phyloP scores from a whole-genome alignment of 1,140 invertebrate genomes.

The Hypothenemus hampei region DNA sequence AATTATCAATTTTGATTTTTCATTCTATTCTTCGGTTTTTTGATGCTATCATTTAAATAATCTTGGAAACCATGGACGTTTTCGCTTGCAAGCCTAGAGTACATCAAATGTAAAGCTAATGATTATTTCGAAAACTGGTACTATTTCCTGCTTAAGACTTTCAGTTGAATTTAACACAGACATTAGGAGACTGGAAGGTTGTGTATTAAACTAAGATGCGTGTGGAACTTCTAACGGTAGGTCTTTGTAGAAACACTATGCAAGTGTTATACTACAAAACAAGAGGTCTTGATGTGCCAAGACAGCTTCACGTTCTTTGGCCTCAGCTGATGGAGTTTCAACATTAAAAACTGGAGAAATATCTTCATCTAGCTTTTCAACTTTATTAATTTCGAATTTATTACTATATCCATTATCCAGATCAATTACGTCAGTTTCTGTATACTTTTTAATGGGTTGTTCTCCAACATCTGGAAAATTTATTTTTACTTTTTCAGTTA shows the following conservation, averaged over 20 bases:
- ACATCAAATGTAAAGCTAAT: constrained; percentile 24
- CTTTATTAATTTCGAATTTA: too few species aligned
- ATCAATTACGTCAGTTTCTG: too few species aligned
- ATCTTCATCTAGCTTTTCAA: too few species aligned
- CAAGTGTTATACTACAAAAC: constrained; percentile 4
- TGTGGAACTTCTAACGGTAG: not conserved
- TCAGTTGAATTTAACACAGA: not conserved
- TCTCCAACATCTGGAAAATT: too few species aligned
- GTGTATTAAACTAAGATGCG: too few species aligned
- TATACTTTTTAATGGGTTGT: too few species aligned
- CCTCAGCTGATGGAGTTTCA: not conserved
- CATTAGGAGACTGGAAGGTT: too few species aligned
- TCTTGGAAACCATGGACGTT: constrained; percentile 20
- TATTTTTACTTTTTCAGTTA: too few species aligned
- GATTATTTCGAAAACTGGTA: constrained; percentile 20
- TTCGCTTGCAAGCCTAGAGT: constrained; percentile 19
- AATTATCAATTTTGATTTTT: constrained; percentile 23
- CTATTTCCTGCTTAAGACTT: not conserved
- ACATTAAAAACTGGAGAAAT: too few species aligned
- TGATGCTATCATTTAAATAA: not conserved
- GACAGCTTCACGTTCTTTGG: not conserved
- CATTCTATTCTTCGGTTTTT: not conserved
- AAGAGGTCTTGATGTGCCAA: constrained; percentile 12
- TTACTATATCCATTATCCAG: too few species aligned
- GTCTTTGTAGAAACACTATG: not conserved